Evolutionary conservation across 2,113 vertebrate species (phyloP).

Genomic region (Solenodon paradoxus): DNA sequence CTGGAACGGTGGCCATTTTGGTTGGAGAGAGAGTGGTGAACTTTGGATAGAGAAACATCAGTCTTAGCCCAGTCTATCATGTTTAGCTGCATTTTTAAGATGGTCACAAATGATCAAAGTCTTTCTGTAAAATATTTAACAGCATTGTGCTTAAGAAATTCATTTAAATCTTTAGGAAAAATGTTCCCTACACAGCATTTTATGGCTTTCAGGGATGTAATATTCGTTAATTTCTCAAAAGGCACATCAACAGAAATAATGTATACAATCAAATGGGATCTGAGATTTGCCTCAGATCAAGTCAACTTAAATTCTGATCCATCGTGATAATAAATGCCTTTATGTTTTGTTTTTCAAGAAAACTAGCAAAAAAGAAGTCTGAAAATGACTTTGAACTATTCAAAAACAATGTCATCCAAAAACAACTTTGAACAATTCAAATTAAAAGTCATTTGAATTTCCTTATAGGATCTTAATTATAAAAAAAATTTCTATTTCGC

Average conservation of each 20-base stretch:
- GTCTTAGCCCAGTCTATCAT: background rate
- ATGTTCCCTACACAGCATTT: background rate
- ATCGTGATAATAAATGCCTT: background rate
- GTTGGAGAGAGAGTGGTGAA: background rate
- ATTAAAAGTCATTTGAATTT: background rate
- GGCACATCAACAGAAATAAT: background rate
- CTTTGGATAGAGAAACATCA: background rate
- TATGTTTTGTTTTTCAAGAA: slow-evolving; percentile 10
- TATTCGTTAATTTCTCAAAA: background rate
- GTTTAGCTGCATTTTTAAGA: background rate
- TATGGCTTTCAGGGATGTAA: background rate
- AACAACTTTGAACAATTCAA: slow-evolving; percentile 17
- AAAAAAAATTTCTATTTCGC: background rate
- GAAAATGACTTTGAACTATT: slow-evolving; percentile 10
- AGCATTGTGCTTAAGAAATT: background rate
- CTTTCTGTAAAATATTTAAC: background rate
- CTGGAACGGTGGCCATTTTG: background rate
- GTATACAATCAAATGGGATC: background rate
- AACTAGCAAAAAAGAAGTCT: slow-evolving; percentile 9
- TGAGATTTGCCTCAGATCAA: background rate
- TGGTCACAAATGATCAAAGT: background rate
- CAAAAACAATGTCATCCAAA: background rate
- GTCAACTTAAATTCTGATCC: slow-evolving; percentile 27
- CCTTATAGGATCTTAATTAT: background rate
- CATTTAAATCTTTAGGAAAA: background rate